Conservation (phyloP, 1,140 invertebrate genomes). For the Musca domestica region DNA sequence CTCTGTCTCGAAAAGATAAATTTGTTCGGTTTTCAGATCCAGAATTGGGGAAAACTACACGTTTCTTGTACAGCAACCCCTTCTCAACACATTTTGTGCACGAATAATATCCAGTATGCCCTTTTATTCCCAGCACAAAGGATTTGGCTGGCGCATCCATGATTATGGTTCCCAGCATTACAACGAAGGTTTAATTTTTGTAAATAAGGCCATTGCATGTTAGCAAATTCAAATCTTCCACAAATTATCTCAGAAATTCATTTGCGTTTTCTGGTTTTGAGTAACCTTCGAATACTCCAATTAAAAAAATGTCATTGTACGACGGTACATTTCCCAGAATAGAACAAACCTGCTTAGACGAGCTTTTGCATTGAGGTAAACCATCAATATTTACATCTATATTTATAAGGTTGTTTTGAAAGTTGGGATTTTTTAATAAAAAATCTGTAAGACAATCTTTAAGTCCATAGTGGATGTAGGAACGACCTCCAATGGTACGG, state of each 20-base stretch:
- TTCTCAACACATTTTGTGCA: background rate
- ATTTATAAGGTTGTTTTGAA: background rate
- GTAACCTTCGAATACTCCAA: background rate
- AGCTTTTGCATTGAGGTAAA: background rate
- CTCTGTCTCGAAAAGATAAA: background rate
- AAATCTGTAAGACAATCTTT: background rate
- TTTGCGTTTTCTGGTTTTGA: background rate
- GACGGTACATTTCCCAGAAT: background rate
- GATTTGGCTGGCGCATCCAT: background rate
- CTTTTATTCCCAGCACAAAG: background rate
- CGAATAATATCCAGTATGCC: background rate
- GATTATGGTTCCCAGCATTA: background rate
- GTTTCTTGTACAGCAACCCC: background rate
- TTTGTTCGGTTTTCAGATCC: background rate
- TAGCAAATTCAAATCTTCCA: background rate
- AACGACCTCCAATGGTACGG: too few relatives aligned
- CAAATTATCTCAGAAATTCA: background rate
- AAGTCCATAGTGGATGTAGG: too few relatives aligned
- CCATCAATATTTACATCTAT: background rate
- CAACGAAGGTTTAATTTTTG: background rate
- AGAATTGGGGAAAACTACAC: background rate
- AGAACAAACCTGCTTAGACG: background rate
- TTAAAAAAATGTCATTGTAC: background rate
- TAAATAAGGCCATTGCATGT: background rate
- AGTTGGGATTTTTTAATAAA: background rate